These are phyloP conservation scores for Styela clava DNA, from an alignment of 23 tunicate species.

Conservation along the genomic window DNA sequence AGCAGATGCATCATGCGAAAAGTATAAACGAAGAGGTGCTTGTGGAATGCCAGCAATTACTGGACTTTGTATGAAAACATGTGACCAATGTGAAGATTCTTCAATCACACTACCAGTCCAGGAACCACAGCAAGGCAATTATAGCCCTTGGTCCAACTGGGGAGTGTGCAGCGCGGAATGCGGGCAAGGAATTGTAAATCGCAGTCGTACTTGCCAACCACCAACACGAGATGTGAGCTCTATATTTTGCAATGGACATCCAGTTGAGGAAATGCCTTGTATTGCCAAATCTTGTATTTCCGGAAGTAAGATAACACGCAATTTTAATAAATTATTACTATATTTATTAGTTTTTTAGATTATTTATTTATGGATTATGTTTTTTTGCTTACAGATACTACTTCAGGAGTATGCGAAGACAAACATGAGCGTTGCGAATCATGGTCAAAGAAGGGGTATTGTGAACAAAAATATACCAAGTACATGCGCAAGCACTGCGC, in stretches of 20 bases:
- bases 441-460: conserved; percentile 48
- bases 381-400: neutral
- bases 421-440: conserved; percentile 33
- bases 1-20: neutral
- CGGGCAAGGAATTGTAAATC: conserved; percentile 44
- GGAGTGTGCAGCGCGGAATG: conserved; percentile 63
- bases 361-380: neutral
- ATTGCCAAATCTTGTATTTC: conserved; percentile 13
- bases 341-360: neutral
- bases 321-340: too few relatives aligned
- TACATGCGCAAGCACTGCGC: conserved; percentile 55
- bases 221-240: neutral
- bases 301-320: neutral
- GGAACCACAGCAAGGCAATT: neutral
- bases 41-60: conserved; percentile 16
- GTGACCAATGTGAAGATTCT: neutral
- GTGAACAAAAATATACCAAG: conserved; percentile 33
- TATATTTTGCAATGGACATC: conserved; percentile 17
- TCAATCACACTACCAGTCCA: neutral
- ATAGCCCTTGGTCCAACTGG: conserved; percentile 53
- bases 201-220: conserved; percentile 41
- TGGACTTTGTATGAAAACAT: conserved; percentile 11
- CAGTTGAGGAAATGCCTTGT: conserved; percentile 18
- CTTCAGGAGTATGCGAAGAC: conserved; percentile 30
- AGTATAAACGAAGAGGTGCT: neutral